Conservation (phyloP, 2,888 invertebrate genomes). For the Poecilus cupreus region DNA sequence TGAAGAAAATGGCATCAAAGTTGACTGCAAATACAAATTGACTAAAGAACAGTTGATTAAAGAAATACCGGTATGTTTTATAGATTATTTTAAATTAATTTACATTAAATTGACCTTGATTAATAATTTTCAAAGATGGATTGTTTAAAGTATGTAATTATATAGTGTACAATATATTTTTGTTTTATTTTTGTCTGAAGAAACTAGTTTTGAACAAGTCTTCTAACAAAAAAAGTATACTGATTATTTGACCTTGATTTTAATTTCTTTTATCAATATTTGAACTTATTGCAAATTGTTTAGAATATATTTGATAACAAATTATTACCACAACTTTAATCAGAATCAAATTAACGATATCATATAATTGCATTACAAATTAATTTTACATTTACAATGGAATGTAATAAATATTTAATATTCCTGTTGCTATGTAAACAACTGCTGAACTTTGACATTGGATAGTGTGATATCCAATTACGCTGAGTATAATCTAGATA, state of each 20-base stretch:
- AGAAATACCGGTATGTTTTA: slow-evolving; percentile 84
- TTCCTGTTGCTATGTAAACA: slow-evolving; percentile 42
- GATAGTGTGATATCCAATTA: not conserved
- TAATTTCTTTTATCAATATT: slow-evolving; percentile 3
- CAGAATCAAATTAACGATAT: not conserved
- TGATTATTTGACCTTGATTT: slow-evolving; percentile 33
- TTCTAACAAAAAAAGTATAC: not conserved
- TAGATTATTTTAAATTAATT: slow-evolving; percentile 52
- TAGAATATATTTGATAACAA: not conserved
- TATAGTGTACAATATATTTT: slow-evolving; percentile 17
- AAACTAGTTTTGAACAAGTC: slow-evolving; percentile 39
- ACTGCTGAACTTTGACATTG: slow-evolving; percentile 7
- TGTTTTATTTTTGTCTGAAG: slow-evolving; percentile 30
- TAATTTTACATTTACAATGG: too few relatives aligned
- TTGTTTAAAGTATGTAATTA: not conserved
- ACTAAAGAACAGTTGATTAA: slow-evolving; percentile 85
- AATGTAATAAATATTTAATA: slow-evolving; percentile 21
- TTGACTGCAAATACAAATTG: slow-evolving; percentile 86
- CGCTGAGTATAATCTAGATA: slow-evolving; percentile 5
- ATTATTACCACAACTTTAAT: not conserved
- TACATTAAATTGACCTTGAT: slow-evolving; percentile 8
- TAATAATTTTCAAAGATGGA: not conserved
- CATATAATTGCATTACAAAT: too few relatives aligned
- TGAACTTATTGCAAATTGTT: slow-evolving; percentile 6
- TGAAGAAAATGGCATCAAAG: slow-evolving; percentile 83